phyloP scores from a whole-genome alignment of 2,113 vertebrate genomes.

The Grus americana region DNA sequence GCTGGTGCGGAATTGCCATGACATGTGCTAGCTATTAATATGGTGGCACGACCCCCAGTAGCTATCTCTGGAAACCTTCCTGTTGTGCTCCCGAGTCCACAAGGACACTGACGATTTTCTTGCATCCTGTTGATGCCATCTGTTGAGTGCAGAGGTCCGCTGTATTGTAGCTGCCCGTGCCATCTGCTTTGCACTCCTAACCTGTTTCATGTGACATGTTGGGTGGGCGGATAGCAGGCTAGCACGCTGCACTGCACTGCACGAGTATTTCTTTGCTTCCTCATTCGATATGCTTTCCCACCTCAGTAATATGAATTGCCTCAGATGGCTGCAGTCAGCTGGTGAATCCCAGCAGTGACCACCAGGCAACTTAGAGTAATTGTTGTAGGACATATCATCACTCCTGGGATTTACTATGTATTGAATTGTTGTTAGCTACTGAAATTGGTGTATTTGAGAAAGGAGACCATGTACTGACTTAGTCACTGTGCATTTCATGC shows the following conservation, averaged over 20 bases:
- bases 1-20: not conserved
- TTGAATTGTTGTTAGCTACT: not conserved
- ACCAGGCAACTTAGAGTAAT: not conserved
- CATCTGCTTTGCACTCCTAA: constrained; percentile 23
- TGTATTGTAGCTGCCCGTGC: not conserved
- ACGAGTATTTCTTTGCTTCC: not conserved
- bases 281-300: not conserved
- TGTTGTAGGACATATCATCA: not conserved
- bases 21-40: not conserved
- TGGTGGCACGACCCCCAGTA: not conserved
- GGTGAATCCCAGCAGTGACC: not conserved
- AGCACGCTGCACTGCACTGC: not conserved
- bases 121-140: constrained; percentile 29
- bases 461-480: not conserved
- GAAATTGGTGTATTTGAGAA: not conserved
- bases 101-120: not conserved
- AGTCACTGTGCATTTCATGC: not conserved
- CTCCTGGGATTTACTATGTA: not conserved
- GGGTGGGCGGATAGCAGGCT: not conserved
- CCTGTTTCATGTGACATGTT: not conserved
- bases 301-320: not conserved
- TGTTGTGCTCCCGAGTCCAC: not conserved
- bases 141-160: constrained; percentile 36
- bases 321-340: not conserved
- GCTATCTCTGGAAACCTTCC: not conserved